These are phyloP conservation scores for Scomber colias DNA, from an alignment of 2,113 vertebrate genomes.

Conservation along the genomic window DNA sequence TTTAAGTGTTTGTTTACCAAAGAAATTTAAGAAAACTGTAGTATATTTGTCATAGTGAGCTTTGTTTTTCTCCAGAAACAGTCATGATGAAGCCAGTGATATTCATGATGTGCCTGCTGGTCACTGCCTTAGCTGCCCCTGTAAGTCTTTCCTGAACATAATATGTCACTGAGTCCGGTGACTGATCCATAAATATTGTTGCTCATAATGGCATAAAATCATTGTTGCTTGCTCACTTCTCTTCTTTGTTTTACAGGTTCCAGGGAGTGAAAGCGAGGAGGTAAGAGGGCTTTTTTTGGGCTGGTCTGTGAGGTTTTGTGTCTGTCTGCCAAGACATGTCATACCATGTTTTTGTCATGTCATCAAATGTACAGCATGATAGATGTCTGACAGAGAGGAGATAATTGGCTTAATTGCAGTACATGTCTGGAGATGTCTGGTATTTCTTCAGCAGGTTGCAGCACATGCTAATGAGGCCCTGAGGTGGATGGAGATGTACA, in stretches of 20 bases:
- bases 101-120: slow-evolving; percentile 72
- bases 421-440: slow-evolving; percentile 69
- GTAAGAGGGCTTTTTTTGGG: slow-evolving; percentile 46
- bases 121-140: slow-evolving; percentile 70
- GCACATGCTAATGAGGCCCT: slow-evolving; percentile 80
- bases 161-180: neutral
- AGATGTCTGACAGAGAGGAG: slow-evolving; percentile 27
- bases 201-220: neutral
- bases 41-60: too few relatives aligned
- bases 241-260: slow-evolving; percentile 64
- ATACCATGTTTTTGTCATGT: slow-evolving; percentile 46
- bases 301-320: neutral
- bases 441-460: slow-evolving; percentile 69
- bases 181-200: slow-evolving; percentile 4
- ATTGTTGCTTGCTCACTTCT: slow-evolving; percentile 2
- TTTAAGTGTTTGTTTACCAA: neutral
- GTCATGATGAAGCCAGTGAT: slow-evolving; percentile 73
- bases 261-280: slow-evolving; percentile 76
- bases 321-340: slow-evolving; percentile 23
- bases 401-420: slow-evolving; percentile 49
- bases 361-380: slow-evolving; percentile 38
- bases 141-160: slow-evolving; percentile 68
- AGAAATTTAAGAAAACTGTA: neutral
- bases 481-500: slow-evolving; percentile 83
- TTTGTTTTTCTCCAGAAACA: neutral